Conservation (phyloP, 2,113 vertebrate species). For the Montifringilla adamsi region DNA sequence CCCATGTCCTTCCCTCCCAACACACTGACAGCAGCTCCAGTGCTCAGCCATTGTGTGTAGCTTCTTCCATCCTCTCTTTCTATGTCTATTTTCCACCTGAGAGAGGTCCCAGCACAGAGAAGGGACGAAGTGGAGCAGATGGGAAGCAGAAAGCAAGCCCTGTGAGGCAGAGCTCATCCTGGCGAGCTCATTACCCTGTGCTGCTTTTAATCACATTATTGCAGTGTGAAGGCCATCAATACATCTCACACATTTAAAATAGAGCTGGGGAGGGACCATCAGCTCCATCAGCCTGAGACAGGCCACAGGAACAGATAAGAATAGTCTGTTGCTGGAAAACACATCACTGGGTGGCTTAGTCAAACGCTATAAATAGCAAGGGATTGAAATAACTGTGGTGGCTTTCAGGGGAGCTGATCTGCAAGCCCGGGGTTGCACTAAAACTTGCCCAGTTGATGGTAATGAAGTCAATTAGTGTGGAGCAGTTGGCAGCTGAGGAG, state of each 20-base stretch:
- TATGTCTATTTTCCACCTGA: background rate
- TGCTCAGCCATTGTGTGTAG: accelerated
- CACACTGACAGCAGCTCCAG: background rate
- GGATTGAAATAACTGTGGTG: constrained; percentile 2
- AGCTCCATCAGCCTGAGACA: background rate
- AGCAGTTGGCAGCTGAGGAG: background rate
- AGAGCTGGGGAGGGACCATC: background rate
- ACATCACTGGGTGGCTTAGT: background rate
- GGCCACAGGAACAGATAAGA: background rate
- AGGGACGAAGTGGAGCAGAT: background rate
- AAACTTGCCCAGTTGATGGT: background rate
- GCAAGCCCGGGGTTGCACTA: background rate
- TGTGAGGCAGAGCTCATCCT: background rate
- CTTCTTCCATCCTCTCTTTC: background rate
- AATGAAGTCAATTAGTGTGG: background rate
- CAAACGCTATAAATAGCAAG: background rate
- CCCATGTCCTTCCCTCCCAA: background rate
- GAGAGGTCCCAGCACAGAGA: background rate
- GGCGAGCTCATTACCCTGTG: background rate
- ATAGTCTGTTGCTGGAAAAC: constrained; percentile 18
- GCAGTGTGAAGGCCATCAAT: background rate
- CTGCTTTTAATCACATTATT: constrained; percentile 46
- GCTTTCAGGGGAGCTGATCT: background rate
- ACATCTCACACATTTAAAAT: background rate
- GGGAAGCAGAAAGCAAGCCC: background rate